These are phyloP conservation scores for Lucifuga dentata DNA, from an alignment of 2,113 vertebrate species.

Conservation along the genomic window DNA sequence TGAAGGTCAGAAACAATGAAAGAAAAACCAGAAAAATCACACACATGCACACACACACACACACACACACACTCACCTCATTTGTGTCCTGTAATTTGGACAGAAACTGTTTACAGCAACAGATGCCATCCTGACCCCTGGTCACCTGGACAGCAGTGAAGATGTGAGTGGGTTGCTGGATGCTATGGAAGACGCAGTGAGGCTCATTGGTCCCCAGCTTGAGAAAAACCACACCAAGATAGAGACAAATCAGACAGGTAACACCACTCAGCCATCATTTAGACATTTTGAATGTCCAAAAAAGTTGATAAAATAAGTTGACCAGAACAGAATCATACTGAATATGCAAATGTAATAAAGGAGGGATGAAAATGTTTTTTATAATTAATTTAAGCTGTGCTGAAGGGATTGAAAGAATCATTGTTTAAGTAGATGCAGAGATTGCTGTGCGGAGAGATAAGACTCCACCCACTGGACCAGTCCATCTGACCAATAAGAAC, in stretches of 20 bases:
- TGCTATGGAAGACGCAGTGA: conserved; percentile 74
- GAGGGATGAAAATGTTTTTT: no score
- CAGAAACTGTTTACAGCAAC: conserved; percentile 74
- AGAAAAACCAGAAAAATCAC: conserved; percentile 23
- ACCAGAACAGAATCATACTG: no score
- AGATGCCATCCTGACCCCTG: conserved; percentile 39
- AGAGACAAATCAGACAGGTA: conserved; percentile 70
- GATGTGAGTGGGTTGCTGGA: conserved; percentile 62
- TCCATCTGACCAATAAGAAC: conserved; percentile 67
- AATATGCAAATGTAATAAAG: no score
- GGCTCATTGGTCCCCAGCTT: conserved; percentile 80
- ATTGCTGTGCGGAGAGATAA: conserved; percentile 69
- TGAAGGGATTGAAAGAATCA: not conserved
- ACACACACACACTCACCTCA: not conserved
- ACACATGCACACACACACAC: conserved; percentile 2
- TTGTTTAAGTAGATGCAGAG: conserved; percentile 71
- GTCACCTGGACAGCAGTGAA: conserved; percentile 6
- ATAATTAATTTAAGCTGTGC: not conserved
- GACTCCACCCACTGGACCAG: conserved; percentile 29
- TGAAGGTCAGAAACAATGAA: conserved; percentile 72
- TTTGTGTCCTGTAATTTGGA: not conserved
- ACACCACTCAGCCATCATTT: not conserved
- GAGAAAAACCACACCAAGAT: conserved; percentile 56
- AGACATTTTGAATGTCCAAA: not conserved
- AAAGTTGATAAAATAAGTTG: no score